A percentile compares a stretch with the other conserved stretches of the same genome.
phyloP scores from a whole-genome alignment of 2,797 vertebrate species.

The Pangasius krempfi region DNA sequence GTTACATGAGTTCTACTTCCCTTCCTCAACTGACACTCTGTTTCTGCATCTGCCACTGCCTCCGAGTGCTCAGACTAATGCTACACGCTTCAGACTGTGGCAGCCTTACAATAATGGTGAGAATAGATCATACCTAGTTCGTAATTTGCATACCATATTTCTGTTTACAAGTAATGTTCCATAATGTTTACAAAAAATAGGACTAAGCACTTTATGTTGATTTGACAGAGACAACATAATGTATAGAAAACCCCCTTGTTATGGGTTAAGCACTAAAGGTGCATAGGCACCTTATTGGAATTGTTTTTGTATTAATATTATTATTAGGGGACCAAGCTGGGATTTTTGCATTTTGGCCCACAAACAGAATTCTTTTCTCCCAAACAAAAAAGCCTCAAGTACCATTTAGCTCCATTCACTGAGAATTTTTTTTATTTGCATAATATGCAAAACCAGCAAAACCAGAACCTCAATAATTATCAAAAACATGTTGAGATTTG shows the following conservation, averaged over 20 bases:
- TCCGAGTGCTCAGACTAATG: slow-evolving; percentile 87
- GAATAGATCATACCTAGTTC: slow-evolving; percentile 20
- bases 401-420: no score
- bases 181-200: not conserved
- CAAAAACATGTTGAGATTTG: not conserved
- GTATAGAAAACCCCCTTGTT: not conserved
- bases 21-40: slow-evolving; percentile 90
- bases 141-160: not conserved
- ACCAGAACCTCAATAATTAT: not conserved
- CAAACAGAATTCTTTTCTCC: no score
- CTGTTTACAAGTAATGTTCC: not conserved
- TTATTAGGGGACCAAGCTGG: no score
- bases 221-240: not conserved
- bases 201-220: not conserved
- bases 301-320: no score
- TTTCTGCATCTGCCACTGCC: slow-evolving; percentile 93
- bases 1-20: slow-evolving; percentile 97
- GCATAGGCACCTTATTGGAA: no score
- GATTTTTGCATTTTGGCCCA: no score
- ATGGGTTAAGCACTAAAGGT: no score
- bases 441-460: no score
- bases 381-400: no score
- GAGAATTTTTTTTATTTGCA: no score
- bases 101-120: slow-evolving; percentile 96
- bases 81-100: slow-evolving; percentile 94